These are phyloP conservation scores for Melanotaenia pygmaea DNA, from an alignment of 2,797 vertebrate species.

Conservation along the genomic window DNA sequence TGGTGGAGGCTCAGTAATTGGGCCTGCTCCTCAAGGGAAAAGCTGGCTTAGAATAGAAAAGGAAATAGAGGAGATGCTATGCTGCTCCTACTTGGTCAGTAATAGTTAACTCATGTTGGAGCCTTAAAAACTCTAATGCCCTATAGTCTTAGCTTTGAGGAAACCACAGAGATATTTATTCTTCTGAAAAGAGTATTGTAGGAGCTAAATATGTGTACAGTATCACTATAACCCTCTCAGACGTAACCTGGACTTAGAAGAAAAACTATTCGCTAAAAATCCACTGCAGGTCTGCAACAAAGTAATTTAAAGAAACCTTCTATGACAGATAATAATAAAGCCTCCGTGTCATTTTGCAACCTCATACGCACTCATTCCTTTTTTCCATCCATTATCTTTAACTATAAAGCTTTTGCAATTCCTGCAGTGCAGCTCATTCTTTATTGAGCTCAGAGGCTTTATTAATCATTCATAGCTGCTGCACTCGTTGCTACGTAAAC, in stretches of 20 bases:
- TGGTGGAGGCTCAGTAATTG: conserved; percentile 56
- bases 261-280: not conserved
- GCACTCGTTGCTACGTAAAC: conserved; percentile 63
- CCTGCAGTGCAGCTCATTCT: not conserved
- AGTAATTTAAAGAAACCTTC: not conserved
- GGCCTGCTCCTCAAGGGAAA: conserved; percentile 58
- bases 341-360: not conserved
- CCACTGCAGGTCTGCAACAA: not conserved
- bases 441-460: not conserved
- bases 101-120: conserved; percentile 32
- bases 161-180: conserved; percentile 3
- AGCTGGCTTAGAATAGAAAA: conserved; percentile 62
- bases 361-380: not conserved
- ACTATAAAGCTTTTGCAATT: conserved; percentile 10
- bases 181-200: conserved; percentile 10
- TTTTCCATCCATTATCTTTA: conserved; percentile 3
- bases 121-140: conserved; percentile 6
- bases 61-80: conserved; percentile 51
- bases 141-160: not conserved
- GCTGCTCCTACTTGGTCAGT: conserved; percentile 43
- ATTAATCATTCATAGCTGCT: conserved; percentile 61
- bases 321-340: not conserved
- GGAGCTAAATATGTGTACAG: not conserved
- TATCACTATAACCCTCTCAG: not conserved
- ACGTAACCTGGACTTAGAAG: not conserved